Evolutionary conservation across 2,797 vertebrate genomes (phyloP), one percentile per base, ranked within the genome.

Genomic region (Neosalanx taihuensis): DNA sequence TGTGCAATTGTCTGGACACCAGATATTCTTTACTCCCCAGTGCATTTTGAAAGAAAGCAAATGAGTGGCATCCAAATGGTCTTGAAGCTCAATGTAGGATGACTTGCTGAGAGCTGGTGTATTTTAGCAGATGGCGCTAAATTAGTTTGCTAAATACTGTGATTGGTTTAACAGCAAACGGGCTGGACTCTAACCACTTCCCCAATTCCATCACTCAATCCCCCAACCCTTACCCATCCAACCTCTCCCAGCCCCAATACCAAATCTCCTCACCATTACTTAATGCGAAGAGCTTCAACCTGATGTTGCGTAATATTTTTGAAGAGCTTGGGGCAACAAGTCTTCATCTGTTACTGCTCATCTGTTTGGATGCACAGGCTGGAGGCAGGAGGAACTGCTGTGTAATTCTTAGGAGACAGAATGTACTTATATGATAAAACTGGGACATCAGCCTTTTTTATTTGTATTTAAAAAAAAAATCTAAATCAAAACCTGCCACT

Each of bases 111-210:
- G 80, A 90, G 83, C 83, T 74, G 80, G 79, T 84, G 76, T 73
- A 70, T 74, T 17, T 13, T 71, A 76, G 86, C 91, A 93, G 92
- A 92, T 93, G 91, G 91, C 67, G 41, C 84, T 69, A 83, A 78
- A 88, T 90, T 78, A 88, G 89, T 91, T 90, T 87, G 83, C 86
- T 90, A 90, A 93, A 90, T 90, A 90, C 85, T 83, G 70, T 83
- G 85, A 90, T 88, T 84, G 83, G 79, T 86, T 88, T 88, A 80
- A 82, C 73, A 26, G 83, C 73, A 26, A 69, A 72, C 61, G 64
- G 35, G 72, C 61, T 73, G 56, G 51, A 23, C 56, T 72, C 78
- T 72, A 72, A 72, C 67, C 79, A 83, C 53, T 64, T 51, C 65
- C 85, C 74, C 70, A 80, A 76, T 80, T 73, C 79, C 20, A 76